Evolutionary conservation across 1,140 invertebrate genomes (phyloP).

Genomic region (Physella acuta): DNA sequence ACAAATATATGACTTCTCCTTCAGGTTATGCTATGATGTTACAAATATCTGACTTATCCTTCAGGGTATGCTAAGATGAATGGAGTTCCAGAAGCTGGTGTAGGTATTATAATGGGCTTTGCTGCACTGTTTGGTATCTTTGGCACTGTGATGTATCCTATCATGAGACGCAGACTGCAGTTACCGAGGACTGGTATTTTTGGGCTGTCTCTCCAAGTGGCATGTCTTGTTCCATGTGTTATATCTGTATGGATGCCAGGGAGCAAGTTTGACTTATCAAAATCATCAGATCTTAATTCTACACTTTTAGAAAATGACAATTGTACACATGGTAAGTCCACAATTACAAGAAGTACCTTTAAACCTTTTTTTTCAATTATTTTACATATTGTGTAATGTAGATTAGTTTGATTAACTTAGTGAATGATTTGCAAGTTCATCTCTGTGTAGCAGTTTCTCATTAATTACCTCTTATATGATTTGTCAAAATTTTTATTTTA

Average conservation of each 20-base stretch:
- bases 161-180: conserved; percentile 53
- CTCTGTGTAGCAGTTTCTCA: no score
- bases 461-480: no score
- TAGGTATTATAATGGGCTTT: conserved; percentile 58
- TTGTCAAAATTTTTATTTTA: no score
- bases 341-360: neutral
- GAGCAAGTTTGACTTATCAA: conserved; percentile 61
- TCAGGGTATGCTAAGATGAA: conserved; percentile 63
- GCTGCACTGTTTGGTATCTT: conserved; percentile 61
- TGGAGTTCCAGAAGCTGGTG: conserved; percentile 58
- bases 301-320: neutral
- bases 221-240: conserved; percentile 61
- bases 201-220: conserved; percentile 54
- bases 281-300: neutral
- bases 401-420: no score
- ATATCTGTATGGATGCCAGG: conserved; percentile 64
- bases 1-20: no score
- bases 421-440: no score
- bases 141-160: conserved; percentile 61
- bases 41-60: no score
- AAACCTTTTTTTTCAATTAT: neutral
- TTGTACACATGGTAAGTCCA: conserved; percentile 8
- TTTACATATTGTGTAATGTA: neutral
- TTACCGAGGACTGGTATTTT: conserved; percentile 57
- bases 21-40: no score